These are phyloP conservation scores for Bombus waltoni DNA, from an alignment of 1,140 invertebrate species.

Conservation along the genomic window DNA sequence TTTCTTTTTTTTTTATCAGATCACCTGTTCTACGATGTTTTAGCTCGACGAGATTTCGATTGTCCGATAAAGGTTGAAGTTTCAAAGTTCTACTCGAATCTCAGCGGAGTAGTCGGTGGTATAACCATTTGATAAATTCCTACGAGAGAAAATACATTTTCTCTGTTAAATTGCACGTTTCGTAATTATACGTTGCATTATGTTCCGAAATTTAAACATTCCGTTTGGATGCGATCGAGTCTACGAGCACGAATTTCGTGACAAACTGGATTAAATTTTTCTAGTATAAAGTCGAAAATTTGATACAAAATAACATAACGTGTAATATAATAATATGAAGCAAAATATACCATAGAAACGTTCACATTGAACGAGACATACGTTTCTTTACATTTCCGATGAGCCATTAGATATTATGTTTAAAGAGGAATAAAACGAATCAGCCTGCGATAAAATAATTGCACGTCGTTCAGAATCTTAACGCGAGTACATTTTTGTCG, in stretches of 20 bases:
- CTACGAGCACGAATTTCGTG: no score
- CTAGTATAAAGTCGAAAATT: no score
- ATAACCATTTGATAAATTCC: background rate
- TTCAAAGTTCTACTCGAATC: background rate
- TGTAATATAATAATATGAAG: background rate
- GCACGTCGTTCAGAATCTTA: background rate
- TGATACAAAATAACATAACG: no score
- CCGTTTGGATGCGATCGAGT: background rate
- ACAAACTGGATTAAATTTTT: no score
- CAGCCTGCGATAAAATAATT: slow-evolving; percentile 11
- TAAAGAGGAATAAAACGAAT: background rate
- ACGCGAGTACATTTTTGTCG: background rate
- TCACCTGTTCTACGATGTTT: background rate
- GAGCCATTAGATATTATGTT: background rate
- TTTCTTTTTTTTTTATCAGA: background rate
- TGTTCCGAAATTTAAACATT: background rate
- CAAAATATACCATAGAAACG: background rate
- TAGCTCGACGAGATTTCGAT: background rate
- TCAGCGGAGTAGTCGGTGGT: no score
- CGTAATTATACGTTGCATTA: background rate
- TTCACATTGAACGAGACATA: background rate
- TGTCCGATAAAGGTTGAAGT: background rate
- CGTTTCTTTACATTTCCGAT: background rate
- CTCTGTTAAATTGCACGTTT: background rate
- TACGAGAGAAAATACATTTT: background rate